Conservation (phyloP, 2,888 invertebrate species). For the Drosophila emarginata region DNA sequence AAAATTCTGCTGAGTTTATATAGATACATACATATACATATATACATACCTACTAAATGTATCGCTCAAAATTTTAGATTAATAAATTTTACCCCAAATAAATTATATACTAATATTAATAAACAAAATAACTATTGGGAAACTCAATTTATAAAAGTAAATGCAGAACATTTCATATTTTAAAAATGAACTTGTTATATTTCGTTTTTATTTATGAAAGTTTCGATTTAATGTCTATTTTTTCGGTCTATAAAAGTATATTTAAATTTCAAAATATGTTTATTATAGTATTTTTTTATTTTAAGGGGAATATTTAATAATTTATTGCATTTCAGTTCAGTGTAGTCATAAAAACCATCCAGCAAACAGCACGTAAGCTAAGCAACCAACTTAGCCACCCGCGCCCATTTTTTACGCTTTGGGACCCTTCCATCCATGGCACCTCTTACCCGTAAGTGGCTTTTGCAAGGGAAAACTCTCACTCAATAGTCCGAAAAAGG, state of each 20-base stretch:
- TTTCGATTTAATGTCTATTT: too few relatives aligned
- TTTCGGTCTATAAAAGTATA: too few relatives aligned
- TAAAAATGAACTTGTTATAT: not conserved
- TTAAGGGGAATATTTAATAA: too few relatives aligned
- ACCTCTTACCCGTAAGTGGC: conserved; percentile 9
- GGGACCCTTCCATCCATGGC: conserved; percentile 1
- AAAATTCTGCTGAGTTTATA: not conserved
- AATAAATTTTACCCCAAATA: too few relatives aligned
- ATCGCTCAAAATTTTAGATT: too few relatives aligned
- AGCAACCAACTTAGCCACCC: conserved; percentile 51
- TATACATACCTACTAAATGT: not conserved
- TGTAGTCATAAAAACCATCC: conserved; percentile 58
- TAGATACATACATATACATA: too few relatives aligned
- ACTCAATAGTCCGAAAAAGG: conserved; percentile 72
- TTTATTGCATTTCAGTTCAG: conserved; percentile 24
- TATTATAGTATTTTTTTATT: too few relatives aligned
- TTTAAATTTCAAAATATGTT: too few relatives aligned
- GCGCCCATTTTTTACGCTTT: conserved; percentile 26
- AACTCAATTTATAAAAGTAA: too few relatives aligned
- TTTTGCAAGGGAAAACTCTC: conserved; percentile 44
- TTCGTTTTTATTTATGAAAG: too few relatives aligned
- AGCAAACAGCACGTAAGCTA: conserved; percentile 57
- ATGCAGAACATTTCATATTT: not conserved
- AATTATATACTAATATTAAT: too few relatives aligned
- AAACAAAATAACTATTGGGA: too few relatives aligned